phyloP scores from a whole-genome alignment of 2,113 vertebrate species.

The Puffinus mauretanicus region DNA sequence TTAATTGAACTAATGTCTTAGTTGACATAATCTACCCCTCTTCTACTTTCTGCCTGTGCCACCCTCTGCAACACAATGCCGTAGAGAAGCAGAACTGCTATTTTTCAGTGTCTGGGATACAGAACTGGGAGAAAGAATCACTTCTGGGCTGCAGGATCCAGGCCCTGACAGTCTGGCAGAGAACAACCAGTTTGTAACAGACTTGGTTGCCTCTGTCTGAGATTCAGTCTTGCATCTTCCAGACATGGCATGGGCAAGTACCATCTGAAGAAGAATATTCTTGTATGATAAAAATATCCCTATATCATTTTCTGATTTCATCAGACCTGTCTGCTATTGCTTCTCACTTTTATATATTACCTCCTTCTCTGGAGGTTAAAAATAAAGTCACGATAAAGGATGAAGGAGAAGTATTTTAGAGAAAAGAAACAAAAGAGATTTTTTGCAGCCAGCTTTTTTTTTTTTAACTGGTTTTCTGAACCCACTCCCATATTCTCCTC shows the following conservation, averaged over 20 bases:
- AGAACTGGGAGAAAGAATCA: not conserved
- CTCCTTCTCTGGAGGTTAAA: not conserved
- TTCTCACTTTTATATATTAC: not conserved
- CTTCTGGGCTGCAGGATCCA: not conserved
- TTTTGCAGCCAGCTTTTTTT: not conserved
- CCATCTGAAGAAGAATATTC: not conserved
- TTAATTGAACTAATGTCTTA: not conserved
- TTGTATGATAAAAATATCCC: not conserved
- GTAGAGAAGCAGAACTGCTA: not conserved
- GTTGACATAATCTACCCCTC: not conserved
- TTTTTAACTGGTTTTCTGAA: not conserved
- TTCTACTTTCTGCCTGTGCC: not conserved
- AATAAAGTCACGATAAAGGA: not conserved
- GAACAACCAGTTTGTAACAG: not conserved
- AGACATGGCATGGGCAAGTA: not conserved
- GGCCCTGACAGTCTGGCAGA: not conserved
- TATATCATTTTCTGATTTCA: not conserved
- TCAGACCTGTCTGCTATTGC: not conserved
- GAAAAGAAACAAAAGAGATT: not conserved
- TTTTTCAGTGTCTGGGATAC: not conserved
- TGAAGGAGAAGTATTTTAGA: not conserved
- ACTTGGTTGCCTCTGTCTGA: not conserved
- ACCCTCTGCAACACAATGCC: not conserved
- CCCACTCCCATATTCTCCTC: not conserved
- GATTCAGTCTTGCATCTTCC: not conserved